Percentiles rank a stretch among this genome's conserved stretches.
These are phyloP conservation scores for Pelusios castaneus DNA, from an alignment of 2,113 vertebrate species.

Conservation along the genomic window DNA sequence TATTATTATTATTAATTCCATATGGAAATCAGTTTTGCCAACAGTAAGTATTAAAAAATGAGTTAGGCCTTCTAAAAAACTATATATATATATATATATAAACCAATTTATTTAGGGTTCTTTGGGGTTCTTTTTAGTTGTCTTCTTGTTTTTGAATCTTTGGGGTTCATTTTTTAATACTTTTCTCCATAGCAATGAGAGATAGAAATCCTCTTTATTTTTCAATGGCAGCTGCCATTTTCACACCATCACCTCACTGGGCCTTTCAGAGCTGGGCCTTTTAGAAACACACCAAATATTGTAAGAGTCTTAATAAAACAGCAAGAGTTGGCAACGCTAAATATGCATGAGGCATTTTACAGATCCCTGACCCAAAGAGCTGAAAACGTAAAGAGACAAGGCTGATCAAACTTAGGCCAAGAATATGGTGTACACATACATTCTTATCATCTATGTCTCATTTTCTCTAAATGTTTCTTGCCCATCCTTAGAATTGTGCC, in stretches of 20 bases:
- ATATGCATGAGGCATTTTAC: not conserved
- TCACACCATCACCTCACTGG: not conserved
- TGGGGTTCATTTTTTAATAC: not conserved
- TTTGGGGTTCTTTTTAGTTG: too few species aligned
- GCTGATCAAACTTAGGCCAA: too few species aligned
- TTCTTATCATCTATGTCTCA: not conserved
- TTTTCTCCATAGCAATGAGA: not conserved
- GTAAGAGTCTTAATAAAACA: not conserved
- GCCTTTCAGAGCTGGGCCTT: too few species aligned
- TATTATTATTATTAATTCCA: not conserved
- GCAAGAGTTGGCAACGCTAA: not conserved
- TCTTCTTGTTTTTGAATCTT: not conserved
- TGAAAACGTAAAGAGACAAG: too few species aligned
- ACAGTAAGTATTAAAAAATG: not conserved
- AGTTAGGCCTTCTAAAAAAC: not conserved
- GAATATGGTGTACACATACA: not conserved
- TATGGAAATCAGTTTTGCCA: not conserved
- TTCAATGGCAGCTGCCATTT: not conserved
- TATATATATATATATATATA: too few species aligned
- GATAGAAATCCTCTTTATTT: not conserved
- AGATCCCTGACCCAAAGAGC: not conserved
- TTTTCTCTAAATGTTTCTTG: not conserved
- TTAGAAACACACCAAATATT: not conserved
- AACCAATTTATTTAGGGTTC: fast-evolving
- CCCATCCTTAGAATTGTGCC: not conserved